Base-by-base conservation (phyloP, 2,888 invertebrate genomes). In the Philereme transversata region DNA sequence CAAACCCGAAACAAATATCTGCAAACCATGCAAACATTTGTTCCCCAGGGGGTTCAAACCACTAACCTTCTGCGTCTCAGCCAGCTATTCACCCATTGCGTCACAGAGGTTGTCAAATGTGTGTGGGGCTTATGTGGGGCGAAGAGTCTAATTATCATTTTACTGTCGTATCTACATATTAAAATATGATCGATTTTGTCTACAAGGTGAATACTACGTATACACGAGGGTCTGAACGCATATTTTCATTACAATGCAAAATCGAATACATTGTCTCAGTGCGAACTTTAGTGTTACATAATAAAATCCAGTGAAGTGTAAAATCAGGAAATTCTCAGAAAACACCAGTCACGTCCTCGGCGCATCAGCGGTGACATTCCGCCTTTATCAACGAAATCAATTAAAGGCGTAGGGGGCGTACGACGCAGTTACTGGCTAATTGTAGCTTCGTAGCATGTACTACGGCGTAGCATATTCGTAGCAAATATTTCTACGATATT, bases 331-430 rank as follows among this genome's bases (percentile, higher is more conserved):
- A 73, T 76, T 71, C 67, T 60, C 62, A 63, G 65, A 68, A 71
- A 69, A 69, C 60, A 63, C 68, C 51, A 67, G 70, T 69, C 66
- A 65, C 67, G 66, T 69, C 67, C 56, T 46, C 52, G 49, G 65
- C 56, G 62, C 60, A 62, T 63, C 65, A 69, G 70, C 70, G 80
- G 80, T 82, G 84, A 82, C 86, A 86, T 87, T 84, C 81, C 79
- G 59, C 73, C 70, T 75, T 84, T 87, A 86, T 87, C 86, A 85
- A 77, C 70, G 60, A 80, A 87, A 87, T 87, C 88, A 87, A 88
- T 88, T 88, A 84, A 78, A 76, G 76, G 69, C 44, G 65, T 62
- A 61, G 70, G 72, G 58, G 69, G 68, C 74, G 84, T 82, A 76
- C 82, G 82, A 74, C 82, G 70, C 81, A 65, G 38, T 45, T 22